phyloP scores from a whole-genome alignment of 2,888 invertebrate species.

The Anaspis maculata region DNA sequence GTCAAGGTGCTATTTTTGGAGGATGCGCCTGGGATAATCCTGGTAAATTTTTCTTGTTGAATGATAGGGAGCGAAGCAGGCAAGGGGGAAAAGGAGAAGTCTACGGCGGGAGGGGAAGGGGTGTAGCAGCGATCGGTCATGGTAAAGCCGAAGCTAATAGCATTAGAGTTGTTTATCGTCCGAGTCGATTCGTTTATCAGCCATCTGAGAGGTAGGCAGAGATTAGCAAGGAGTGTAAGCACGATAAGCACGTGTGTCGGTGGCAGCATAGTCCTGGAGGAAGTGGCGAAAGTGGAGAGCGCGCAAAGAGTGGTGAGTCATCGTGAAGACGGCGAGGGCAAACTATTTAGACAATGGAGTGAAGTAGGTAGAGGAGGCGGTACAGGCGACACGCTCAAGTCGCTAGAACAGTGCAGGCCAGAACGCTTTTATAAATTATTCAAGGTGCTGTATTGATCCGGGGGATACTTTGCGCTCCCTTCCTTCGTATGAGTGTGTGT shows the following conservation, averaged over 20 bases:
- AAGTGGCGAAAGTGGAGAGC: conserved; percentile 17
- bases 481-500: conserved; percentile 9
- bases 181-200: conserved; percentile 14
- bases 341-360: conserved; percentile 32
- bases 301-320: conserved; percentile 22
- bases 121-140: no score
- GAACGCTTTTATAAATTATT: conserved; percentile 42
- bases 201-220: conserved; percentile 5
- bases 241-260: conserved; percentile 13
- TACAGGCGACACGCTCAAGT: conserved; percentile 29
- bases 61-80: no score
- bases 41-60: no score
- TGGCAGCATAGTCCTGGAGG: conserved; percentile 7
- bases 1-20: no score
- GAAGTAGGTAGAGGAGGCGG: conserved; percentile 24
- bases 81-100: no score
- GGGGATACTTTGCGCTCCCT: conserved; percentile 35
- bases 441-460: conserved; percentile 42
- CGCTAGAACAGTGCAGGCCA: conserved; percentile 36
- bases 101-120: no score
- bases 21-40: no score
- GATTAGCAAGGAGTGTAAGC: conserved; percentile 10
- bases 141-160: no score
- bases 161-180: conserved; percentile 13
- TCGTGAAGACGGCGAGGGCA: conserved; percentile 19